A percentile compares a stretch with the other conserved stretches of the same genome.
Evolutionary conservation across 2,888 invertebrate genomes (phyloP).

Genomic region (Iphiclides podalirius): DNA sequence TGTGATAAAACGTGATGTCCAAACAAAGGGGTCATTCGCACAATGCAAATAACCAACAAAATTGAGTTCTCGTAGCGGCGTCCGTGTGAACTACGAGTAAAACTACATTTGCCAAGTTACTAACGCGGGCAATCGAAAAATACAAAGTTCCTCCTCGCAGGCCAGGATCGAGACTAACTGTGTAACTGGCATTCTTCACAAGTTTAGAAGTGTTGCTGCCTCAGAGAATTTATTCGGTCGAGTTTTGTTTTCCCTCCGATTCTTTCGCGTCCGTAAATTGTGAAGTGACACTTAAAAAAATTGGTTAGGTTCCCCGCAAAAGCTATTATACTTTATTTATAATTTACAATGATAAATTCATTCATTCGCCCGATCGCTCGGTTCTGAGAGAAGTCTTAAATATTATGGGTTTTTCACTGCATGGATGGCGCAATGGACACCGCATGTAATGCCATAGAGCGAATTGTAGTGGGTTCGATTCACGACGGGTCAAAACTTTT

Average conservation of each 20-base stretch:
- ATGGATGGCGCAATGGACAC: no score
- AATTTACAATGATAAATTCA: background rate
- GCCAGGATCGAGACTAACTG: slow-evolving; percentile 62
- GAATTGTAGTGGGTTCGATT: no score
- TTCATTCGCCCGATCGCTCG: background rate
- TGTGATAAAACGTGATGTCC: slow-evolving; percentile 9
- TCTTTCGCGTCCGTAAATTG: slow-evolving; percentile 8
- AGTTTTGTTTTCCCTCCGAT: slow-evolving; percentile 41
- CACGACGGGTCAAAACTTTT: no score
- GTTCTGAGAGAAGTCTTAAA: no score
- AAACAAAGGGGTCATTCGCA: slow-evolving; percentile 17
- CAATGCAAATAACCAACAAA: slow-evolving; percentile 62
- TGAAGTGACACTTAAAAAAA: slow-evolving; percentile 5
- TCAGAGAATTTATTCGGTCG: slow-evolving; percentile 59
- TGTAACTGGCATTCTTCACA: slow-evolving; percentile 73
- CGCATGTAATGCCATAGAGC: no score
- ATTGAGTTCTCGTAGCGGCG: slow-evolving; percentile 57
- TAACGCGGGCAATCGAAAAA: slow-evolving; percentile 76
- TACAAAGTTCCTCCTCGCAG: slow-evolving; percentile 59
- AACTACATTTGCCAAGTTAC: slow-evolving; percentile 71
- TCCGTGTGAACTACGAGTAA: slow-evolving; percentile 58
- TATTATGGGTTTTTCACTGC: no score
- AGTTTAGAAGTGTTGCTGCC: slow-evolving; percentile 60
- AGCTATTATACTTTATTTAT: background rate
- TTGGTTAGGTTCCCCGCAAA: slow-evolving; percentile 7